phyloP scores from a whole-genome alignment of 2,113 vertebrate genomes.

The Pygoscelis antarcticus region DNA sequence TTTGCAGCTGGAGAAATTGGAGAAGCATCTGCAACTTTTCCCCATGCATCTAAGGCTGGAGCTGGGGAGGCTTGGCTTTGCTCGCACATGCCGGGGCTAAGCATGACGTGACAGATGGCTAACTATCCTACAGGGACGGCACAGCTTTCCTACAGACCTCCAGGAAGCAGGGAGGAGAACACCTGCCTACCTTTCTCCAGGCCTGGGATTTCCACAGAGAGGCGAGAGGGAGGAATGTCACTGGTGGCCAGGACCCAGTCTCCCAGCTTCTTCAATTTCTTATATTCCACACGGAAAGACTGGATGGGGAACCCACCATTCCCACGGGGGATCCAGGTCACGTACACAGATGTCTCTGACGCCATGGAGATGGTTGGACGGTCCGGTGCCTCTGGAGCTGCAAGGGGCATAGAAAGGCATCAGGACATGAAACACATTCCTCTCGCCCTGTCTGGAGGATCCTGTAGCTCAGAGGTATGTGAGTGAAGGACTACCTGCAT shows the following conservation, averaged over 20 bases:
- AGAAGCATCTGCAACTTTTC: slow-evolving; percentile 26
- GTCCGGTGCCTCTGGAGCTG: slow-evolving; percentile 96
- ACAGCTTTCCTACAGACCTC: not conserved
- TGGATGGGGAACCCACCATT: slow-evolving; percentile 96
- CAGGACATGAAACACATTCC: not conserved
- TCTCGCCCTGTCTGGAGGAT: not conserved
- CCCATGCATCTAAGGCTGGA: not conserved
- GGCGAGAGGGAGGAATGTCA: slow-evolving; percentile 93
- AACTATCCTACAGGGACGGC: not conserved
- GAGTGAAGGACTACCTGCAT: not conserved
- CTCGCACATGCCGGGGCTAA: not conserved
- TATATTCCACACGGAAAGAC: slow-evolving; percentile 93
- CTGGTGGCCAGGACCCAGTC: slow-evolving; percentile 92
- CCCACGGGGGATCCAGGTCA: slow-evolving; percentile 97
- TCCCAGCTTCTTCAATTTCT: slow-evolving; percentile 89
- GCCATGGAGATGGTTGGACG: slow-evolving; percentile 96
- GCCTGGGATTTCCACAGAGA: slow-evolving; percentile 92
- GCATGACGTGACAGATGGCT: not conserved
- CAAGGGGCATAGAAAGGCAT: not conserved
- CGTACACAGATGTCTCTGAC: slow-evolving; percentile 92
- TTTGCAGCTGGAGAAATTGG: slow-evolving; percentile 57
- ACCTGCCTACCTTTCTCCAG: slow-evolving; percentile 89
- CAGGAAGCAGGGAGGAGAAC: not conserved
- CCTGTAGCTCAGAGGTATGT: not conserved
- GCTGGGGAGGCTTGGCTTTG: not conserved